These are phyloP conservation scores for Lethenteron camtschaticum DNA, from an alignment of 2,113 vertebrate genomes.

Conservation along the genomic window DNA sequence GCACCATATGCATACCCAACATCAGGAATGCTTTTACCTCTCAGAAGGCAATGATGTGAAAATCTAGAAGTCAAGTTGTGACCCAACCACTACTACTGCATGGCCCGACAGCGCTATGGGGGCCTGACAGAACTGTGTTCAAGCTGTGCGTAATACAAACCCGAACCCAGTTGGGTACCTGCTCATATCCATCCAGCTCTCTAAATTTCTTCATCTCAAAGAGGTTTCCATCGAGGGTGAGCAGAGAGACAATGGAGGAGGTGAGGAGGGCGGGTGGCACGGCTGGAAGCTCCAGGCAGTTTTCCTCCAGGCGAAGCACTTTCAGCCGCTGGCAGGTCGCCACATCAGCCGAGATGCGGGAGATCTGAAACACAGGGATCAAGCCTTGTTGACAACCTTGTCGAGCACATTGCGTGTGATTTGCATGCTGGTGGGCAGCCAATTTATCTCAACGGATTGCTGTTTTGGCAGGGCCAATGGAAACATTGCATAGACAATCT, in stretches of 20 bases:
- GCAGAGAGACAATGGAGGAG: constrained; percentile 67
- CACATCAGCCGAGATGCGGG: constrained; percentile 46
- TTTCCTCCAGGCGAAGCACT: constrained; percentile 83
- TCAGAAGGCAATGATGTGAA: neutral
- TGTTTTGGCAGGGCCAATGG: too few species aligned
- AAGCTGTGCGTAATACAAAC: too few species aligned
- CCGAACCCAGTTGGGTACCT: constrained; percentile 21
- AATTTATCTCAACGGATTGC: too few species aligned
- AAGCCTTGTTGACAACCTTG: neutral
- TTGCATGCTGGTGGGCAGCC: too few species aligned
- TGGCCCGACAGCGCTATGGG: neutral
- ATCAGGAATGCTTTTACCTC: neutral
- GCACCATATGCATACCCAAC: too few species aligned
- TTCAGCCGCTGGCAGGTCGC: constrained; percentile 65
- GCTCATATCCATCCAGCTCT: constrained; percentile 74
- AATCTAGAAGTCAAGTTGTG: neutral
- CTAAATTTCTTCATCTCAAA: constrained; percentile 74
- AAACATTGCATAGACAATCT: too few species aligned
- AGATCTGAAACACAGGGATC: constrained; percentile 34
- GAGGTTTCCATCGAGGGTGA: constrained; percentile 84
- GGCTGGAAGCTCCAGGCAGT: constrained; percentile 72
- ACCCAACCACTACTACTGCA: neutral
- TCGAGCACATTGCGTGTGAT: too few species aligned
- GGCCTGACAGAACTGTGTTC: constrained; percentile 15
- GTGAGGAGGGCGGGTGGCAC: constrained; percentile 58